Evolutionary conservation across 1,140 invertebrate genomes (phyloP), one percentile per base, ranked within the genome.

Genomic region (Lordiphosa clarofinis): DNA sequence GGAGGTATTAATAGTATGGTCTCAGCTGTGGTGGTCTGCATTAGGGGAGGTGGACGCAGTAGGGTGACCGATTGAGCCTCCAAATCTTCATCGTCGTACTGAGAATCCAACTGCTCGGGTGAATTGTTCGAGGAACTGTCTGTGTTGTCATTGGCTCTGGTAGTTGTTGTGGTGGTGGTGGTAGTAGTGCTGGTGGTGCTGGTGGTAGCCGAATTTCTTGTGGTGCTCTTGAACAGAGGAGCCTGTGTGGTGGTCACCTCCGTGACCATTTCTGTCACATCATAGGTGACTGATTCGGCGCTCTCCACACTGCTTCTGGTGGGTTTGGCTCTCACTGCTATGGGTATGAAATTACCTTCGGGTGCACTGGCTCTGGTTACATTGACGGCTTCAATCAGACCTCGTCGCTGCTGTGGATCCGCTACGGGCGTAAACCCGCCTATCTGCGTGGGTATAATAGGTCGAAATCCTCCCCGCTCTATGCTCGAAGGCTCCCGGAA

Each of bases 391-490:
- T 86, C 86, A 4, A 87, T 68, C 1, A 73, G 28, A 0, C 86
- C 86, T 1, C 81, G 68, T 6, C 76, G 70, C 38, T 81, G 76
- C 12, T 82, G 68, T 1, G 86, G 86, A 86, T 88, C 76, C 42
- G 70, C 81, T 1, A 88, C 79, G 1, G 87, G 93, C 92, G 89
- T 93, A 65, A 95, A 95, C 10, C 94, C 94, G 9, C 93, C 92
- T 56, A 92, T 89, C 37, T 91, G 91, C 24, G 91, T 91, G 6
- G 94, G 94, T 24, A 93, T 87, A 50, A 95, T 90, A 11, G 94
- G 94, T 7, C 92, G 89, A 75, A 95, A 95, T 10, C 94, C 94
- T 50, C 93, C 93, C 10, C 91, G 92, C 88, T 94, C 92, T 52
- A 94, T 92, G 48, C 81, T 88, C 70, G 92, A 91, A 0, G 93